These are phyloP conservation scores for Athalia cordata DNA, from an alignment of 2,888 invertebrate species.

Conservation along the genomic window DNA sequence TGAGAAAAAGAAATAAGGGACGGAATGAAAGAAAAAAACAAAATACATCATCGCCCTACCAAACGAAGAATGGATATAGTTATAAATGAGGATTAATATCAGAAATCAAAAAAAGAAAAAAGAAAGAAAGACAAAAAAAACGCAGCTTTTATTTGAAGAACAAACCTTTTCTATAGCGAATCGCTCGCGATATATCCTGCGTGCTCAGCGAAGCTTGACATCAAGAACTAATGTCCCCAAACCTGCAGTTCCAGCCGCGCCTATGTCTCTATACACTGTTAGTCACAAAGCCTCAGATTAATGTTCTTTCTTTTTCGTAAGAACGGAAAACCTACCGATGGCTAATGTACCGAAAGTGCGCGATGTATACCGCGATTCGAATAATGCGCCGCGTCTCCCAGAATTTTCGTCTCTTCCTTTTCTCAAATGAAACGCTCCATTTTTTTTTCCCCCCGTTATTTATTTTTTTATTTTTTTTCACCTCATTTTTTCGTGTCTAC, in stretches of 20 bases:
- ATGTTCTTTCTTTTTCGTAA: constrained; percentile 17
- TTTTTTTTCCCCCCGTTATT: background rate
- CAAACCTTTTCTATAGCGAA: background rate
- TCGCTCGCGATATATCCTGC: background rate
- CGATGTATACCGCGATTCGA: constrained; percentile 16
- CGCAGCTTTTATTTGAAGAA: background rate
- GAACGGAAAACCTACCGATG: constrained; percentile 14
- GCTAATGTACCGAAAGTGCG: constrained; percentile 36
- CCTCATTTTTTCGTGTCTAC: background rate
- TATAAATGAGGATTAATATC: background rate
- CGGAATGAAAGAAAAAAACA: too few species aligned
- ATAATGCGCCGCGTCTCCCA: background rate
- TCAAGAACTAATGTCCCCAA: constrained; percentile 34
- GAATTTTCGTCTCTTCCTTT: background rate
- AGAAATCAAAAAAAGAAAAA: background rate
- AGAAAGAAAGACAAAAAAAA: background rate
- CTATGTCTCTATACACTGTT: constrained; percentile 23
- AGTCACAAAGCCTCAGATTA: constrained; percentile 37
- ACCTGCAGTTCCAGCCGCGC: background rate
- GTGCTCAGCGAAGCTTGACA: constrained; percentile 22
- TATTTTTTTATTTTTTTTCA: background rate
- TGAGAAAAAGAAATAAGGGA: too few species aligned
- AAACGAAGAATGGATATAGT: too few species aligned
- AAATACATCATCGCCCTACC: too few species aligned
- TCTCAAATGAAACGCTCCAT: background rate